Conservation (phyloP, 2,797 vertebrate species). For the Pangasius mekongensis region DNA sequence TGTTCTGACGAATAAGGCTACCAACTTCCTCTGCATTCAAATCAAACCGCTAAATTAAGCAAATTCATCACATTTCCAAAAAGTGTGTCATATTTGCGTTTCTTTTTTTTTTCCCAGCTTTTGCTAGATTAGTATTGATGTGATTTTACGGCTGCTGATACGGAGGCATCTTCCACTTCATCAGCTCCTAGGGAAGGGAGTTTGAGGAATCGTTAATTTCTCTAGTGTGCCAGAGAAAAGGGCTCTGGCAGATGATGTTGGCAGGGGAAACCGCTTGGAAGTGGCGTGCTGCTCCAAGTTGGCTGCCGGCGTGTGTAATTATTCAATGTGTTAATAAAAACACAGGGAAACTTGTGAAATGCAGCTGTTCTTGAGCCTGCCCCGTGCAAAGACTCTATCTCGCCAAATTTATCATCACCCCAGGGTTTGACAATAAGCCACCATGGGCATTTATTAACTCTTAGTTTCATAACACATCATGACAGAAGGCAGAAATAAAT, state of each 20-base stretch:
- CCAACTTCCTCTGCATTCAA: neutral
- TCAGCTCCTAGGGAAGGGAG: constrained; percentile 22
- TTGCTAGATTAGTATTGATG: constrained; percentile 1
- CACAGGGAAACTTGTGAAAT: constrained; percentile 65
- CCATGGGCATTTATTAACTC: constrained; percentile 32
- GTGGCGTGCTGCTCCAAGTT: constrained; percentile 65
- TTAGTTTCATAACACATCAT: constrained; percentile 12
- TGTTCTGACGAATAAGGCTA: neutral
- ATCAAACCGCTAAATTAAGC: neutral
- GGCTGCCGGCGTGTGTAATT: constrained; percentile 73
- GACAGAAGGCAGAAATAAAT: constrained; percentile 6
- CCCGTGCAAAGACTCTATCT: constrained; percentile 17
- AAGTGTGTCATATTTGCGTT: neutral
- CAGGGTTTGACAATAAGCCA: neutral
- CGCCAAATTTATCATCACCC: constrained; percentile 28
- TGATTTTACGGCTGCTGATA: constrained; percentile 25
- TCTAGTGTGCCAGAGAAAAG: constrained; percentile 49
- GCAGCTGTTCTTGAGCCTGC: constrained; percentile 67
- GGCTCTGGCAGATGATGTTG: constrained; percentile 47
- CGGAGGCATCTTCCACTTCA: constrained; percentile 26
- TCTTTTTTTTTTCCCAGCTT: neutral
- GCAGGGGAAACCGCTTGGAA: constrained; percentile 58
- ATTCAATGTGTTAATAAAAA: constrained; percentile 73
- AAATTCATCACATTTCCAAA: constrained; percentile 26
- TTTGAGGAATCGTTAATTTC: constrained; percentile 39